Percentiles rank a stretch among this genome's conserved stretches.
Conservation (phyloP, 2,113 vertebrate genomes). For the Campylorhamphus procurvoides region DNA sequence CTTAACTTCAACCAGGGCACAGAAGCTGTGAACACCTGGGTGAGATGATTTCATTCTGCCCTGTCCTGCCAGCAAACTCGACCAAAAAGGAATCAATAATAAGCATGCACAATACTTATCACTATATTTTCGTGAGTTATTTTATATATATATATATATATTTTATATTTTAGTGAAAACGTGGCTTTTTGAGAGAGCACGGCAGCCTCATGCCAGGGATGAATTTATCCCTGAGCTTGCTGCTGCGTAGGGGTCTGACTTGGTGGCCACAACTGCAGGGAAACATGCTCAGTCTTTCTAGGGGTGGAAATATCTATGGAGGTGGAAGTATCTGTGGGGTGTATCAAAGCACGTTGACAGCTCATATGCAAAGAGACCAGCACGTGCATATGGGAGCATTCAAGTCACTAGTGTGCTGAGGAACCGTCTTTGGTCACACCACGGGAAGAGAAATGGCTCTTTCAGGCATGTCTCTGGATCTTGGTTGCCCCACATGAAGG, state of each 20-base stretch:
- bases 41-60: background rate
- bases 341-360: background rate
- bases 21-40: background rate
- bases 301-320: background rate
- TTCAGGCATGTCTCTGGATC: background rate
- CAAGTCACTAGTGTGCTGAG: background rate
- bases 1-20: background rate
- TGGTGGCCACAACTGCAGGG: background rate
- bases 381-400: background rate
- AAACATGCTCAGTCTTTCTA: background rate
- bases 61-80: background rate
- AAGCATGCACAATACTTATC: fast-evolving
- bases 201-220: fast-evolving
- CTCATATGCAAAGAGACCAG: background rate
- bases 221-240: background rate
- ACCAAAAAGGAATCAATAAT: background rate
- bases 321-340: background rate
- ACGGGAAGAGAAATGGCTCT: background rate
- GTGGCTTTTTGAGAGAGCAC: fast-evolving
- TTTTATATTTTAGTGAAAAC: background rate
- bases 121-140: background rate
- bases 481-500: background rate
- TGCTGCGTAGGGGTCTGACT: background rate
- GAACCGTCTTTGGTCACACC: background rate
- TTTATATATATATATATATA: too few relatives aligned